A percentile compares a stretch with the other conserved stretches of the same genome.
phyloP scores from a whole-genome alignment of 1,140 invertebrate genomes.

The Diprion similis region DNA sequence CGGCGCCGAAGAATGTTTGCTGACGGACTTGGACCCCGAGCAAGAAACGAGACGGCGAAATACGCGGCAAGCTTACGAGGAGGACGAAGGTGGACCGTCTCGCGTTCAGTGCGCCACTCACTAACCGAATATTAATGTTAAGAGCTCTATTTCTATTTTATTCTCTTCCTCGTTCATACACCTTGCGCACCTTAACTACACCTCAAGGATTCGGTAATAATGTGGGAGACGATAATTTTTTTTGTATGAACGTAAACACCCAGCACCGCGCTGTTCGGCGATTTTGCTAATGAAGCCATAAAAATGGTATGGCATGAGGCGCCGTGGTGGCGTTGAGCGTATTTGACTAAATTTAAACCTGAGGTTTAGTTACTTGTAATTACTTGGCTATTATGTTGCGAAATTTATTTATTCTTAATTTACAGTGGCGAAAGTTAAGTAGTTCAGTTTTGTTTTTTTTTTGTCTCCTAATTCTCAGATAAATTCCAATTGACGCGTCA shows the following conservation, averaged over 20 bases:
- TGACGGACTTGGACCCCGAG: slow-evolving; percentile 78
- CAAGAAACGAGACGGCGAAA: slow-evolving; percentile 69
- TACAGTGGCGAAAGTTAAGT: too few species aligned
- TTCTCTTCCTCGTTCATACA: neutral
- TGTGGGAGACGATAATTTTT: too few species aligned
- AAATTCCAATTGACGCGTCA: neutral
- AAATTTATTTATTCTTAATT: neutral
- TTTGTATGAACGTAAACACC: too few species aligned
- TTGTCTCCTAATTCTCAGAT: neutral
- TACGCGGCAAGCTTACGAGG: slow-evolving; percentile 72
- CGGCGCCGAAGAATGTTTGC: slow-evolving; percentile 78
- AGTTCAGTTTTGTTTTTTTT: too few species aligned
- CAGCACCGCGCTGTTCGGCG: too few species aligned
- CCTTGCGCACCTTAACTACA: neutral
- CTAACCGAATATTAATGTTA: slow-evolving; percentile 60
- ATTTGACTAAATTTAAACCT: too few species aligned
- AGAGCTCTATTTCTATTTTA: slow-evolving; percentile 1
- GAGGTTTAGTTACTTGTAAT: neutral
- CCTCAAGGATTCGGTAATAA: too few species aligned
- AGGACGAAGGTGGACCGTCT: slow-evolving; percentile 77
- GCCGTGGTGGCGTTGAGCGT: too few species aligned
- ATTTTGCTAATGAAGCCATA: too few species aligned
- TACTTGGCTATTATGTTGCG: neutral
- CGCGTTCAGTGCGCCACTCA: slow-evolving; percentile 90
- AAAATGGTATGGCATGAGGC: too few species aligned